A percentile compares a stretch with the other conserved stretches of the same genome.
phyloP scores from a whole-genome alignment of 2,797 vertebrate genomes.

The Lacerta agilis region DNA sequence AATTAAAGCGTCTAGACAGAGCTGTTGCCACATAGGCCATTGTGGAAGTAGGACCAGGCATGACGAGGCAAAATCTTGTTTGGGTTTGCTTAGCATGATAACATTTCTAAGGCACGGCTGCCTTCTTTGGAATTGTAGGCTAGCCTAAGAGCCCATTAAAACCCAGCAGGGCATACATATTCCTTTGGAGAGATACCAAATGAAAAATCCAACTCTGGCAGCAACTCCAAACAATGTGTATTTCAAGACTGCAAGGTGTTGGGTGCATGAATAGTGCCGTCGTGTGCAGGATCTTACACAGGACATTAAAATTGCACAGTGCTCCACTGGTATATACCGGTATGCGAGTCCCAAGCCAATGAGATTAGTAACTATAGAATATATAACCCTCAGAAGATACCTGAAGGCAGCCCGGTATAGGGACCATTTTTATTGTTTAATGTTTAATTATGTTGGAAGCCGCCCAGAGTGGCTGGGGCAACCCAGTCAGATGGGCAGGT shows the following conservation, averaged over 20 bases:
- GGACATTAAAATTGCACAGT: neutral
- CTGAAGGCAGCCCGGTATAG: no score
- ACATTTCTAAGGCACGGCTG: neutral
- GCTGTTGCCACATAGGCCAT: neutral
- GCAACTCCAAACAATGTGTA: no score
- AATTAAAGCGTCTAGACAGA: neutral
- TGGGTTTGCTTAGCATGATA: neutral
- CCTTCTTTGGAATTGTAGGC: neutral
- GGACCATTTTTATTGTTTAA: no score
- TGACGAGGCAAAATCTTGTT: neutral
- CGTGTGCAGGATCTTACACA: neutral
- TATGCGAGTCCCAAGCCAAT: no score
- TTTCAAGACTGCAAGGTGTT: neutral
- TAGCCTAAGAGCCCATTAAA: neutral
- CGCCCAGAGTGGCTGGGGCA: no score
- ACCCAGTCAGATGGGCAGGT: no score
- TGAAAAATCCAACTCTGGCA: neutral
- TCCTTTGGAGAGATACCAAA: neutral
- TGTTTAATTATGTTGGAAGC: no score
- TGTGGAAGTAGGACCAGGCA: no score
- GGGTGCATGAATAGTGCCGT: neutral
- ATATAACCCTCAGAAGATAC: no score
- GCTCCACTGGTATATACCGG: neutral
- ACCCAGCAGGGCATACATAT: neutral
- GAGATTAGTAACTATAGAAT: no score